Conservation (phyloP, 2,888 invertebrate species). For the Nysson spinosus region DNA sequence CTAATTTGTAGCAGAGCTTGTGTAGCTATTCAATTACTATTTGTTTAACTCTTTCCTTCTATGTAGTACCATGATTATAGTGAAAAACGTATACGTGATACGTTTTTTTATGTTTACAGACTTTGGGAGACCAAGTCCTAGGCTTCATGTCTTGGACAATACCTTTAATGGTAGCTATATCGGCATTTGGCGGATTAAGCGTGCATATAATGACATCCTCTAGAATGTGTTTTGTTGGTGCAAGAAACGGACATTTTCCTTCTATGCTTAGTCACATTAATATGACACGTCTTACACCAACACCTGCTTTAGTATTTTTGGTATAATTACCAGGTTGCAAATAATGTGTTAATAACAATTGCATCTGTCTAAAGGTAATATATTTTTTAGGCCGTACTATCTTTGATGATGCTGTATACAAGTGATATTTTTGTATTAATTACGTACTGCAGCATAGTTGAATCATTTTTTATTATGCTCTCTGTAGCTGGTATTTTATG, state of each 20-base stretch:
- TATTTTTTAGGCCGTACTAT: conserved; percentile 85
- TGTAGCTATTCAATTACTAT: too few relatives aligned
- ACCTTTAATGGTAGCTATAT: conserved; percentile 94
- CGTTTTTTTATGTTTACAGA: conserved; percentile 80
- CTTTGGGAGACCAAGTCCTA: conserved; percentile 88
- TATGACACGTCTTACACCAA: conserved; percentile 85
- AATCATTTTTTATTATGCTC: conserved; percentile 93
- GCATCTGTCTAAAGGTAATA: background rate
- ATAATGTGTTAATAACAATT: background rate
- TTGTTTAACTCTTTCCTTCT: too few relatives aligned
- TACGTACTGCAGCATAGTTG: conserved; percentile 94
- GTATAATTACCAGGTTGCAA: conserved; percentile 78
- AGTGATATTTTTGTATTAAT: conserved; percentile 92
- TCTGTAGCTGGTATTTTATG: conserved; percentile 92
- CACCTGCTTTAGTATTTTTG: conserved; percentile 89
- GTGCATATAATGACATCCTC: conserved; percentile 98
- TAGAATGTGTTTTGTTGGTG: conserved; percentile 94
- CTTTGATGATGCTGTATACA: conserved; percentile 90
- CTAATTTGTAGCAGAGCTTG: too few relatives aligned
- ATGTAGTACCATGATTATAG: too few relatives aligned
- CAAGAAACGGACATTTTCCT: conserved; percentile 93
- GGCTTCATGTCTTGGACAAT: conserved; percentile 89
- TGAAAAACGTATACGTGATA: background rate
- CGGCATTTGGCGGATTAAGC: conserved; percentile 94
- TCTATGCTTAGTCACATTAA: conserved; percentile 88